Base-by-base conservation (phyloP, 2,888 invertebrate species). In the Hypsopygia costalis region DNA sequence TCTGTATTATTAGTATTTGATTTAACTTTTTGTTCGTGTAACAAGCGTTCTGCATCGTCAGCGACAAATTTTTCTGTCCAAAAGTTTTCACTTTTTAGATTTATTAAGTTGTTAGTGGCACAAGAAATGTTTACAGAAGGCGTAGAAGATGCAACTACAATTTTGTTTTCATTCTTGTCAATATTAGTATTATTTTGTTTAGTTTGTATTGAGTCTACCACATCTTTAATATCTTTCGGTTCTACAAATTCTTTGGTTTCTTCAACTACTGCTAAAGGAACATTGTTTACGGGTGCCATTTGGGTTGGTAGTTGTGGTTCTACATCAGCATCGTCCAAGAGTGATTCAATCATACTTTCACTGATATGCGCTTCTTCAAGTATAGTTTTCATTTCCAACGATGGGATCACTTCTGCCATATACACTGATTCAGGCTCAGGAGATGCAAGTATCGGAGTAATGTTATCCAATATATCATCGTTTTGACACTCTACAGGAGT, bases 1-100 rank as follows among this genome's bases (percentile, higher is more conserved):
- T 47, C 25, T 41, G 41, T 30, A 31, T 44, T 36, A 6, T 28
- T 1, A 6, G 36, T 52, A 6, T 53, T 37, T 41, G 47, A 43
- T 40, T 50, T 68, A 28, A 63, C 54, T 41, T 71, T 63, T 49
- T 76, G 69, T 35, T 67, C 54, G 37, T 64, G 40, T 38, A 77
- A 51, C 43, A 61, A 44, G 49, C 67, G 56, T 72, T 94, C 93
- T 10, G 93, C 92, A 48, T 92, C 91, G 55, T 92, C 89, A 47
- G 90, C 82, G 12, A 78, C 55, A 45, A 81, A 80, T 69, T 92
- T 93, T 38, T 91, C 82, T 9, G 85, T 66, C 92, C 92, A 93
- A 63, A 92, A 92, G 29, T 86, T 82, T 53, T 90, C 86, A 49
- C 91, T 86, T 70, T 76, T 76, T 35, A 89, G 64, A 49, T 87